These are phyloP conservation scores for Branchinecta lynchi DNA, from an alignment of 1,140 invertebrate species.

Conservation along the genomic window DNA sequence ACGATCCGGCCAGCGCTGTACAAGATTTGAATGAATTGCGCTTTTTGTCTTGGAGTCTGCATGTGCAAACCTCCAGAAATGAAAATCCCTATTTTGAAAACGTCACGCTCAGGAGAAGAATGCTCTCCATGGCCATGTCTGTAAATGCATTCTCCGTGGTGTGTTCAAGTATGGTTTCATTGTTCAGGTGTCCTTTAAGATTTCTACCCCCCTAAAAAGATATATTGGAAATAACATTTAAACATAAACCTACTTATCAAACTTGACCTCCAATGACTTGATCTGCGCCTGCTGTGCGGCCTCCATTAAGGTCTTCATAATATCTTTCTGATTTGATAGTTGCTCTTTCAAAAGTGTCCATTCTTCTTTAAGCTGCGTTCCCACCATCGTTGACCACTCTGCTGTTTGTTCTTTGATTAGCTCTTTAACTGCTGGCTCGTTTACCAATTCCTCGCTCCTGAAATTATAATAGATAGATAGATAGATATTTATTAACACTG, in stretches of 20 bases:
- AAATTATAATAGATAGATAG: too few relatives aligned
- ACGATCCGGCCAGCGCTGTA: too few relatives aligned
- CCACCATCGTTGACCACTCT: slow-evolving; percentile 83
- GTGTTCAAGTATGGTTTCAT: too few relatives aligned
- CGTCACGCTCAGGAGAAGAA: too few relatives aligned
- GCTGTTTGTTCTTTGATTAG: slow-evolving; percentile 74
- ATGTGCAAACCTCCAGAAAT: too few relatives aligned
- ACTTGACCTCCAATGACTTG: slow-evolving; percentile 72
- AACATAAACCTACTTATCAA: slow-evolving; percentile 50
- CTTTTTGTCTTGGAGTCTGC: too few relatives aligned
- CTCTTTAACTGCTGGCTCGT: slow-evolving; percentile 58
- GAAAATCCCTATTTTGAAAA: too few relatives aligned
- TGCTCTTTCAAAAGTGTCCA: slow-evolving; percentile 69
- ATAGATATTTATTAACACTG: too few relatives aligned
- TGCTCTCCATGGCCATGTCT: too few relatives aligned
- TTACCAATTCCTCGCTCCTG: slow-evolving; percentile 61
- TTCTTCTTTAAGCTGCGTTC: slow-evolving; percentile 76
- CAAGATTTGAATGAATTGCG: too few relatives aligned
- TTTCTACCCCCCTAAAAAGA: not conserved
- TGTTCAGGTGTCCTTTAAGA: too few relatives aligned
- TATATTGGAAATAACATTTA: not conserved
- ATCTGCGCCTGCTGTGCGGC: slow-evolving; percentile 68
- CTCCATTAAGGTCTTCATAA: slow-evolving; percentile 69
- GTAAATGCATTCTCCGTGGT: too few relatives aligned
- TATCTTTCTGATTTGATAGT: slow-evolving; percentile 64